Evolutionary conservation across 2,113 vertebrate genomes (phyloP).

Genomic region (Penelope pileata): DNA sequence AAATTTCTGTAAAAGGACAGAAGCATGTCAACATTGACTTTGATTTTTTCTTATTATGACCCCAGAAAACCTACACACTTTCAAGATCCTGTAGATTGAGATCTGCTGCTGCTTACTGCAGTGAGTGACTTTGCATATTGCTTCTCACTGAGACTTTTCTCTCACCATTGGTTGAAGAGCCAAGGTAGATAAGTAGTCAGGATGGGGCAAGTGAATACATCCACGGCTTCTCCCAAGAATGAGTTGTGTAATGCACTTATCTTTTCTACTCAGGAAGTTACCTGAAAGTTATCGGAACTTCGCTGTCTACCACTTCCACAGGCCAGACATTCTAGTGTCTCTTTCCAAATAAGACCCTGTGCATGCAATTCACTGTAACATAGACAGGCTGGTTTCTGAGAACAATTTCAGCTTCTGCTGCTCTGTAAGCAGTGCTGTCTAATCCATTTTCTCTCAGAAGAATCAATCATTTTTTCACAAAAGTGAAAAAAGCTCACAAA

Average conservation of each 20-base stretch:
- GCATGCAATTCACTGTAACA: not conserved
- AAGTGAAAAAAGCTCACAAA: not conserved
- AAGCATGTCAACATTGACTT: not conserved
- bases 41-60: not conserved
- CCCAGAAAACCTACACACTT: not conserved
- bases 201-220: not conserved
- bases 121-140: not conserved
- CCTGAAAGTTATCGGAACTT: not conserved
- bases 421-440: not conserved
- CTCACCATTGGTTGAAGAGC: not conserved
- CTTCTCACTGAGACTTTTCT: not conserved
- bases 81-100: not conserved
- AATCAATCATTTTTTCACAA: not conserved
- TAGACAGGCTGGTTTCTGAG: not conserved
- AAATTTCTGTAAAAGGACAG: not conserved
- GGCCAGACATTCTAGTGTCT: not conserved
- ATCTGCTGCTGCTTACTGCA: not conserved
- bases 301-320: not conserved
- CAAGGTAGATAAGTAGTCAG: not conserved
- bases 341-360: not conserved
- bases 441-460: not conserved
- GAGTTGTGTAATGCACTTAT: not conserved
- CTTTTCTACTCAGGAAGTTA: not conserved
- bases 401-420: not conserved
- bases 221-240: not conserved